phyloP scores from a whole-genome alignment of 2,113 vertebrate species.

The Larimichthys polyactis region DNA sequence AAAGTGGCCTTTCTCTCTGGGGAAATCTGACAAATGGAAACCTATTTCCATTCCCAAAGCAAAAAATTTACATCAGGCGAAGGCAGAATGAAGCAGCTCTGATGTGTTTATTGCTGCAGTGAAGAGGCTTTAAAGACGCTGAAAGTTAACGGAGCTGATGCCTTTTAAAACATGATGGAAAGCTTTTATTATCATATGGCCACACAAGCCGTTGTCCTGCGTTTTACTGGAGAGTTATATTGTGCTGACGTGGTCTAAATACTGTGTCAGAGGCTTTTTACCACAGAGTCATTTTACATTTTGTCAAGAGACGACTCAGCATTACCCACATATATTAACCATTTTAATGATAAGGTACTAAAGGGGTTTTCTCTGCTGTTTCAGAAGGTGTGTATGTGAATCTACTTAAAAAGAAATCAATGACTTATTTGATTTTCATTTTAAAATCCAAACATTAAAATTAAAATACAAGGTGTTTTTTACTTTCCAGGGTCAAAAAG shows the following conservation, averaged over 20 bases:
- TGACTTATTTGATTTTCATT: no score
- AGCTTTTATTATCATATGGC: neutral
- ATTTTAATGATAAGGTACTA: neutral
- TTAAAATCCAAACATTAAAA: no score
- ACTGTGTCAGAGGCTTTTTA: constrained; percentile 27
- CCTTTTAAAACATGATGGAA: neutral
- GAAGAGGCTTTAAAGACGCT: constrained; percentile 37
- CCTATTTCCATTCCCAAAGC: constrained; percentile 44
- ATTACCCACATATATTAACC: neutral
- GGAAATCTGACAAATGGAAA: constrained; percentile 66
- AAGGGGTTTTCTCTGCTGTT: neutral
- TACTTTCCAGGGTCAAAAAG: no score
- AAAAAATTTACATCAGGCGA: constrained; percentile 37
- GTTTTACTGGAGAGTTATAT: constrained; percentile 18
- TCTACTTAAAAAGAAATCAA: no score
- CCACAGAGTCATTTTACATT: neutral
- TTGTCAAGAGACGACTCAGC: neutral
- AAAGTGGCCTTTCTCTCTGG: constrained; percentile 36
- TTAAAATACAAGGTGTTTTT: no score
- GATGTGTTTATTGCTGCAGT: constrained; percentile 44
- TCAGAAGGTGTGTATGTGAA: neutral
- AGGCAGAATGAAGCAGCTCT: constrained; percentile 27
- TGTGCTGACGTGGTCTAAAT: constrained; percentile 8
- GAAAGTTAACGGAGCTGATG: constrained; percentile 11
- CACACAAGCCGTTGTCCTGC: neutral